Percentiles rank a stretch among this genome's conserved stretches.
Conservation (phyloP, 2,888 invertebrate genomes). For the Agrilus mali region DNA sequence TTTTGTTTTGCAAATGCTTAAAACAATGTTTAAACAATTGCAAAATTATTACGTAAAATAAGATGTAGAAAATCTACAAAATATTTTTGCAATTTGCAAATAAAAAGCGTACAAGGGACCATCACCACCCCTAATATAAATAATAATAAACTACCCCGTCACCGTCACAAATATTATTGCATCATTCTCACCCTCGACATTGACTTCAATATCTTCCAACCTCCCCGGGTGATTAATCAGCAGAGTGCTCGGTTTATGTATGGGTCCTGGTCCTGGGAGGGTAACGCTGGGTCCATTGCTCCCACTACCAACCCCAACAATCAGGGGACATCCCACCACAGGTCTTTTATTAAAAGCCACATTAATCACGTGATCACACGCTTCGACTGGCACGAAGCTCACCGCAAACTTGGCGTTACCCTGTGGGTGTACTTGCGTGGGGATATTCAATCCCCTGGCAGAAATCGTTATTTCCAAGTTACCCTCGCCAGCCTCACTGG, state of each 20-base stretch:
- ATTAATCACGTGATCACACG: conserved; percentile 89
- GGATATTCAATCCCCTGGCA: conserved; percentile 83
- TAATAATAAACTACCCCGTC: not conserved
- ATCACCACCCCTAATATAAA: too few species aligned
- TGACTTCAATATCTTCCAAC: conserved; percentile 88
- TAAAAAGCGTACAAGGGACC: too few species aligned
- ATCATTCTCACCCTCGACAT: conserved; percentile 75
- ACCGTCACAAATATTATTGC: not conserved
- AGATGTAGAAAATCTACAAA: too few species aligned
- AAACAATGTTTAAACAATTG: too few species aligned
- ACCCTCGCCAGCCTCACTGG: conserved; percentile 93
- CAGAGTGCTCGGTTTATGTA: conserved; percentile 57
- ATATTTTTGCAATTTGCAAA: too few species aligned
- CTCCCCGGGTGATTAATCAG: conserved; percentile 71
- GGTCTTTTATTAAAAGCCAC: conserved; percentile 93
- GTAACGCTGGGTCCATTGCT: conserved; percentile 56
- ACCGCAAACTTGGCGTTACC: conserved; percentile 88
- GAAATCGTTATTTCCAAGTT: conserved; percentile 94
- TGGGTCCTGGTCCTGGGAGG: conserved; percentile 57
- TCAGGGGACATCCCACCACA: conserved; percentile 81
- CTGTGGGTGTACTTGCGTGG: conserved; percentile 85
- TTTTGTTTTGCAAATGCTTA: too few species aligned
- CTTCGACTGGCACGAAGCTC: conserved; percentile 89
- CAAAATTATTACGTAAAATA: too few species aligned
- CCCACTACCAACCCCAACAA: conserved; percentile 60